A percentile compares a stretch with the other conserved stretches of the same genome.
These are phyloP conservation scores for Dasysyrphus tricinctus DNA, from an alignment of 2,888 invertebrate genomes.

Conservation along the genomic window DNA sequence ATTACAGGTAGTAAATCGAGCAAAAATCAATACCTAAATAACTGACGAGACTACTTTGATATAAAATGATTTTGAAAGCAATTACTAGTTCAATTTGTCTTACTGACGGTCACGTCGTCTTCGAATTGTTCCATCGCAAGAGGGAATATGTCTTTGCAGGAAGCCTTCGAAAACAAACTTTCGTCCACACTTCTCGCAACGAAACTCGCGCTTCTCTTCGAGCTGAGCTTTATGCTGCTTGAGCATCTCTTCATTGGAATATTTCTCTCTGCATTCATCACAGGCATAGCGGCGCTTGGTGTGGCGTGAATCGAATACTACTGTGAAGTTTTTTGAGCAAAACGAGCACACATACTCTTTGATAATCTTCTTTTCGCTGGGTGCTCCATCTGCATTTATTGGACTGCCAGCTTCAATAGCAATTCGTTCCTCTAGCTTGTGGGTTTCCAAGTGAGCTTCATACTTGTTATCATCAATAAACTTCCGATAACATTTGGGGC, in stretches of 20 bases:
- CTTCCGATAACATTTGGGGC: conserved; percentile 82
- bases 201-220: conserved; percentile 82
- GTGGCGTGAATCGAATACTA: conserved; percentile 82
- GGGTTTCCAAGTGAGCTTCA: conserved; percentile 81
- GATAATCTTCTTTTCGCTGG: conserved; percentile 81
- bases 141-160: conserved; percentile 82
- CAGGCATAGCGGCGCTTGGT: conserved; percentile 83
- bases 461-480: conserved; percentile 81
- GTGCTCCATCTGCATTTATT: conserved; percentile 58
- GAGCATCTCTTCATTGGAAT: conserved; percentile 82
- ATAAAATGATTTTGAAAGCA: conserved; percentile 22
- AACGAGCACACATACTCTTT: conserved; percentile 83
- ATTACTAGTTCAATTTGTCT: not conserved
- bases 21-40: conserved; percentile 36
- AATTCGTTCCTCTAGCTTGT: conserved; percentile 81
- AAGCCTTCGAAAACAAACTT: conserved; percentile 83
- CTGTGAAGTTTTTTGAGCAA: conserved; percentile 81
- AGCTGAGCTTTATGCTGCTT: conserved; percentile 82
- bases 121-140: conserved; percentile 83
- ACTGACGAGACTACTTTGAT: conserved; percentile 28
- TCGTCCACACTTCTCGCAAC: conserved; percentile 82
- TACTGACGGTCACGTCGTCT: conserved; percentile 80
- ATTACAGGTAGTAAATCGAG: conserved; percentile 42
- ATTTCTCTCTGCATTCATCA: conserved; percentile 82
- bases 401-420: conserved; percentile 80